phyloP scores from a whole-genome alignment of 2,888 invertebrate species.

The Malachius bipustulatus region DNA sequence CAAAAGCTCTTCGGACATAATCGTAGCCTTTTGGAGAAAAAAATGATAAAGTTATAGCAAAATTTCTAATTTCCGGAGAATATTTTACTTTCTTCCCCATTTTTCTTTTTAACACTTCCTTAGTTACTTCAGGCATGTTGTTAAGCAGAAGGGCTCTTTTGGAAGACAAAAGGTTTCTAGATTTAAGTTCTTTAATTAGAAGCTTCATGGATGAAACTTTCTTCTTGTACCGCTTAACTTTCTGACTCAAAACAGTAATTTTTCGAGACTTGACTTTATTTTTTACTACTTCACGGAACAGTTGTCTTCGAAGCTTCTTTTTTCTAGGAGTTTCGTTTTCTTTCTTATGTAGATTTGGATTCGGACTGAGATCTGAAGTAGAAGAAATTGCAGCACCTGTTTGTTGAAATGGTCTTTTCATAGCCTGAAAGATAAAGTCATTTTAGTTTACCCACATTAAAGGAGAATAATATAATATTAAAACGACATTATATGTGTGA shows the following conservation, averaged over 20 bases:
- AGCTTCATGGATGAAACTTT: constrained; percentile 9
- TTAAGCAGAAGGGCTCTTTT: constrained; percentile 8
- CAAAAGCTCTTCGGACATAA: constrained; percentile 8
- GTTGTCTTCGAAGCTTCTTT: constrained; percentile 1
- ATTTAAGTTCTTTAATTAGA: constrained; percentile 7
- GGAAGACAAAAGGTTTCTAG: constrained; percentile 5
- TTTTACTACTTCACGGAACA: constrained; percentile 4
- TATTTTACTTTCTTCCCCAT: constrained; percentile 11
- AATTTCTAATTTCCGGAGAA: constrained; percentile 13
- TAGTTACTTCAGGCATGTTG: constrained; percentile 8
- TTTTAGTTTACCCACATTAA: no score
- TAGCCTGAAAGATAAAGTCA: no score
- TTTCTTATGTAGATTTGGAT: no score
- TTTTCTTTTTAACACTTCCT: constrained; percentile 8
- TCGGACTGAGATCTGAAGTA: no score
- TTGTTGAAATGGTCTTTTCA: no score
- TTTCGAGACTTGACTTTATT: constrained; percentile 4
- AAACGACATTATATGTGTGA: no score
- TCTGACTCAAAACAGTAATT: constrained; percentile 8
- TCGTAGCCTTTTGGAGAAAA: constrained; percentile 12
- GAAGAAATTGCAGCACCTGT: no score
- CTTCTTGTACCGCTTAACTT: constrained; percentile 9
- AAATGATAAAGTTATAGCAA: constrained; percentile 19
- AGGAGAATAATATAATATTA: no score
- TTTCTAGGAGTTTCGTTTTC: constrained; percentile 8